Base-by-base conservation (phyloP, 2,797 vertebrate genomes). In the Cheracebus regulus region DNA sequence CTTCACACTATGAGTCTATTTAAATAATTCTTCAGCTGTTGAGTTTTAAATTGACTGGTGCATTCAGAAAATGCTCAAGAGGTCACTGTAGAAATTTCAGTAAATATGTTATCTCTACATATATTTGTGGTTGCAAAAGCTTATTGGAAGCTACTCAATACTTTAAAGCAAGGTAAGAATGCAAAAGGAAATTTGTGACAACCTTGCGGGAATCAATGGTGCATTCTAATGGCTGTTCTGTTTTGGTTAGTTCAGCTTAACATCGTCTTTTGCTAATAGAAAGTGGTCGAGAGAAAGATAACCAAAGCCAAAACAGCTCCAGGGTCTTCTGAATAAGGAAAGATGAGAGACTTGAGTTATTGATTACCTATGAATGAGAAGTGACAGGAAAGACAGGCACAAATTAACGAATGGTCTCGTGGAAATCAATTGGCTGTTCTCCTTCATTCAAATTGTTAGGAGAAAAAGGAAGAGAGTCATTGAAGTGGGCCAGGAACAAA, bases 311-410 rank as follows among this genome's bases (percentile, higher is more conserved):
- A 22, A 93, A 93, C 30, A 75, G 67, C 17, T 67, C 79, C 41
- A 86, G 50, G 24, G 24, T 64, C 48, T 67, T 91, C 26, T 78
- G 88, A 92, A 89, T 46, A 52, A 88, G 64, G 61, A 87, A 64
- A 58, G 67, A 90, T 83, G 76, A 88, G 87, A 93, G 39, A 2
- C 58, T 58, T 94, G 85, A 95, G 83, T 96, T 96, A 95, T 93
- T 97, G 95, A 90, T 96, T 87, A 41, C 52, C 52, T 84, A 17
- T 79, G 93, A 95, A 70, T 78, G 79, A 88, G 48, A 81, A 93
- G 46, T 92, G 92, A 85, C 55, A 19, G 24, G n/a, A 86, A 46
- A 91, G 84, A 79, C 50, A n/a, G 84, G 73, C 22, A 79, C 15
- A 89, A 70, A 93, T 88, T 89, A 90, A 88, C 57, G 84, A 76